Conservation (phyloP, 2,797 vertebrate species). For the Pampus argenteus region DNA sequence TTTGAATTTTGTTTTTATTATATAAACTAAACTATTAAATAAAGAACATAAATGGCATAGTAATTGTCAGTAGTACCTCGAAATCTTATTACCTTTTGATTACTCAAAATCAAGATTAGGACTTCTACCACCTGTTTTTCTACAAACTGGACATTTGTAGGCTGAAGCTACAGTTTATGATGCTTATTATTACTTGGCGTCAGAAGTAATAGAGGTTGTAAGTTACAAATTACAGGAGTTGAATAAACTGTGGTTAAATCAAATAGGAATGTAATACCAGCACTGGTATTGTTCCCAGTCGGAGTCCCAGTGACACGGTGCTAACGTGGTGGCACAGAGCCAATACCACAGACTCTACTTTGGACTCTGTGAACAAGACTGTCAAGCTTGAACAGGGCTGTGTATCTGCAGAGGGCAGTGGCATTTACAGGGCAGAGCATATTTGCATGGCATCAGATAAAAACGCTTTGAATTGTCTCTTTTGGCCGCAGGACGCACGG, state of each 20-base stretch:
- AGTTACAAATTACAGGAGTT: neutral
- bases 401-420: constrained; percentile 48
- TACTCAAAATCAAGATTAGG: neutral
- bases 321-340: constrained; percentile 35
- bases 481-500: constrained; percentile 51
- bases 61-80: neutral
- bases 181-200: neutral
- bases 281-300: constrained; percentile 19
- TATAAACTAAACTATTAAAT: no score
- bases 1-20: no score
- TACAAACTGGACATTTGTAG: neutral
- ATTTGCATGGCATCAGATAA: constrained; percentile 63
- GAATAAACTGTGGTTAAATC: neutral
- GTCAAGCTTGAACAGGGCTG: constrained; percentile 26
- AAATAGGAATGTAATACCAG: constrained; percentile 9
- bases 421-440: constrained; percentile 53
- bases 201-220: neutral
- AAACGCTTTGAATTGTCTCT: constrained; percentile 45
- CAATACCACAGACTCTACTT: constrained; percentile 32
- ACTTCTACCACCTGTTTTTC: neutral
- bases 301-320: constrained; percentile 17
- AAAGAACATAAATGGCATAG: neutral
- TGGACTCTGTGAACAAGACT: constrained; percentile 44
- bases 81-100: neutral
- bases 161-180: neutral